phyloP scores from a whole-genome alignment of 2,888 invertebrate genomes.

The Drosophila macrospina region DNA sequence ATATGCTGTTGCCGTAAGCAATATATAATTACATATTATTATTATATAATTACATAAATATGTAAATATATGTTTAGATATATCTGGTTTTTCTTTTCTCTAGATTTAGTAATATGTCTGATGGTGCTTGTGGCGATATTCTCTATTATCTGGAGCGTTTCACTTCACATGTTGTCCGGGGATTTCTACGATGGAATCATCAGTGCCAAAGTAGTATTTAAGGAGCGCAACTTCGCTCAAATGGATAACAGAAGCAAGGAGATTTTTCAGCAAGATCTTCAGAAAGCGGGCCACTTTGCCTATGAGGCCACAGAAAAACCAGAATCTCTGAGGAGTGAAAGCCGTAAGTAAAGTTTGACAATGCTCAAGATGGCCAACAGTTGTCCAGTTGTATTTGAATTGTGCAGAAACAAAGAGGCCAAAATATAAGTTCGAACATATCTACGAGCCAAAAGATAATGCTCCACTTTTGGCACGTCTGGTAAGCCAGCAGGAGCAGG shows the following conservation, averaged over 20 bases:
- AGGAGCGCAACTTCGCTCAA: slow-evolving; percentile 67
- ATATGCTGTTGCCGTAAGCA: too few species aligned
- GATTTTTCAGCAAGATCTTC: slow-evolving; percentile 70
- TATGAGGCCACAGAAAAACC: slow-evolving; percentile 27
- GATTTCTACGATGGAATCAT: slow-evolving; percentile 79
- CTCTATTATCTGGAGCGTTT: slow-evolving; percentile 82
- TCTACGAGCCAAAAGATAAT: slow-evolving; percentile 64
- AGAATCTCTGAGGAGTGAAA: slow-evolving; percentile 50
- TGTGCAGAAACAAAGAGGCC: slow-evolving; percentile 62
- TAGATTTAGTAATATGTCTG: slow-evolving; percentile 81
- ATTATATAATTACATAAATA: too few species aligned
- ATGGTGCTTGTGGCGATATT: slow-evolving; percentile 79
- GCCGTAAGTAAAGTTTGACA: slow-evolving; percentile 52
- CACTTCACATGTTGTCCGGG: slow-evolving; percentile 77
- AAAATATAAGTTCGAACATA: slow-evolving; percentile 73
- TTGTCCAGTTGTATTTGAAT: not conserved
- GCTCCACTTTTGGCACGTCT: slow-evolving; percentile 52
- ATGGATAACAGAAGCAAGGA: slow-evolving; percentile 69
- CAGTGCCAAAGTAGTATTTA: slow-evolving; percentile 81
- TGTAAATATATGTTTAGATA: too few species aligned
- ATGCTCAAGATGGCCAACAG: too few species aligned
- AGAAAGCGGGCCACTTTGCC: slow-evolving; percentile 48
- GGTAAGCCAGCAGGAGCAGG: slow-evolving; percentile 24
- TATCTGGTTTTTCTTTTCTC: too few species aligned
- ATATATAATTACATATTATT: too few species aligned